phyloP scores from a whole-genome alignment of 2,797 vertebrate genomes.

The Myotis myotis region DNA sequence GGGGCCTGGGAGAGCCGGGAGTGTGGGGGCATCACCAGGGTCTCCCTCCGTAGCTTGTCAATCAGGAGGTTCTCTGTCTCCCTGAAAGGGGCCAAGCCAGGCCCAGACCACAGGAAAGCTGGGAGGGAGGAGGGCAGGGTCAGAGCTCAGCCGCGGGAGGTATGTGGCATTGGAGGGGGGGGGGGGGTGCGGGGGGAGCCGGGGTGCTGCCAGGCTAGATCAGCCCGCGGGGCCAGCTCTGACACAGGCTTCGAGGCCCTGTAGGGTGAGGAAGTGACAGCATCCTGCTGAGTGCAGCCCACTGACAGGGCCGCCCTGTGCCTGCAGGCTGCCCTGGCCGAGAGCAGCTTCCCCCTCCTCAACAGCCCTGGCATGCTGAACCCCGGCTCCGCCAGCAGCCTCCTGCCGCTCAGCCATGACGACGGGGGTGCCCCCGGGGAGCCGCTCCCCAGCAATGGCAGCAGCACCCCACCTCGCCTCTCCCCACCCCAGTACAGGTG shows the following conservation, averaged over 20 bases:
- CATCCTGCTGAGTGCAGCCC: neutral
- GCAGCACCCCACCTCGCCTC: conserved; percentile 96
- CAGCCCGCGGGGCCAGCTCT: neutral
- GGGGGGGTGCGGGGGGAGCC: fast-evolving
- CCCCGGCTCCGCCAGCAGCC: conserved; percentile 93
- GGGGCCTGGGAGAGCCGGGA: neutral
- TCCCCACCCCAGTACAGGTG: conserved; percentile 98
- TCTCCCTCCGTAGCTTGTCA: neutral
- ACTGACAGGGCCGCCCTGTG: neutral
- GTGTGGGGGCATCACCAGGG: fast-evolving
- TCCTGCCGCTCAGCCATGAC: conserved; percentile 96
- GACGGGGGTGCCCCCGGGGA: conserved; percentile 97
- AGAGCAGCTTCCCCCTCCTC: conserved; percentile 96
- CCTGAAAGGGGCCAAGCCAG: neutral
- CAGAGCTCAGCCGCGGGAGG: neutral
- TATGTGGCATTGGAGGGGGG: neutral
- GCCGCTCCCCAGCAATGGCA: conserved; percentile 97
- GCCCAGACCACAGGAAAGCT: neutral
- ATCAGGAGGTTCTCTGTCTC: neutral
- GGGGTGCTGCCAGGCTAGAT: neutral
- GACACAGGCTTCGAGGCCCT: neutral
- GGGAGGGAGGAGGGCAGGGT: neutral
- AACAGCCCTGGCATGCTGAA: conserved; percentile 93
- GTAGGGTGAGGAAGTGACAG: neutral
- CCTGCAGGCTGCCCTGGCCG: conserved; percentile 93